phyloP scores from a whole-genome alignment of 2,888 invertebrate species.

The Tachystola acroxantha region DNA sequence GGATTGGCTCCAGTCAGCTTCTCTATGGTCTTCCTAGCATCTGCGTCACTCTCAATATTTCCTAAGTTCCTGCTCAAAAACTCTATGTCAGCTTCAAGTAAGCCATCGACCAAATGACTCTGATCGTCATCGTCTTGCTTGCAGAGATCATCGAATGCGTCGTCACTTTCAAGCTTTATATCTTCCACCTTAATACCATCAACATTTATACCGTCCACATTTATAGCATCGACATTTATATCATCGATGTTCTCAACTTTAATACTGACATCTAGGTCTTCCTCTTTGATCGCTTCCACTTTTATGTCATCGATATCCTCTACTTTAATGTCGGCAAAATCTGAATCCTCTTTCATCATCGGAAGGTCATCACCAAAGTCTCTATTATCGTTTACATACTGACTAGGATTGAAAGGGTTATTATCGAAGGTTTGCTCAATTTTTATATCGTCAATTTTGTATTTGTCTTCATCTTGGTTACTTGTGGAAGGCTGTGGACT shows the following conservation, averaged over 20 bases:
- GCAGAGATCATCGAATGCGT: conserved; percentile 55
- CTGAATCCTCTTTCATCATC: conserved; percentile 58
- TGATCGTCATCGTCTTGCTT: conserved; percentile 57
- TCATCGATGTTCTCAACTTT: conserved; percentile 65
- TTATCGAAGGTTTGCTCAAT: conserved; percentile 56
- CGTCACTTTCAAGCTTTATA: conserved; percentile 64
- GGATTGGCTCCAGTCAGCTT: conserved; percentile 69
- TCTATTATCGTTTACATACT: conserved; percentile 52
- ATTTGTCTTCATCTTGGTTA: conserved; percentile 49
- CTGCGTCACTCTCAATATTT: conserved; percentile 71
- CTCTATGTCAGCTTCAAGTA: conserved; percentile 70
- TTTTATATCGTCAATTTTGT: conserved; percentile 59
- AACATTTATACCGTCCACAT: conserved; percentile 56
- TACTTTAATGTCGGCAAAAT: conserved; percentile 68
- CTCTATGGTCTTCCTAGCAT: conserved; percentile 73
- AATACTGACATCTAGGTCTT: conserved; percentile 56
- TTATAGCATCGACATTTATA: conserved; percentile 53
- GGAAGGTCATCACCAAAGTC: conserved; percentile 55
- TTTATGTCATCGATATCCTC: conserved; percentile 70
- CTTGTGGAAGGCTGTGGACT: conserved; percentile 62
- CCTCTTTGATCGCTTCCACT: conserved; percentile 64
- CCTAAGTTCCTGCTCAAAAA: conserved; percentile 70
- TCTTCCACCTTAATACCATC: conserved; percentile 63
- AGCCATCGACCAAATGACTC: conserved; percentile 60
- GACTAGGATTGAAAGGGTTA: conserved; percentile 48